phyloP scores from a whole-genome alignment of 2,888 invertebrate species.

The Mamestra brassicae region DNA sequence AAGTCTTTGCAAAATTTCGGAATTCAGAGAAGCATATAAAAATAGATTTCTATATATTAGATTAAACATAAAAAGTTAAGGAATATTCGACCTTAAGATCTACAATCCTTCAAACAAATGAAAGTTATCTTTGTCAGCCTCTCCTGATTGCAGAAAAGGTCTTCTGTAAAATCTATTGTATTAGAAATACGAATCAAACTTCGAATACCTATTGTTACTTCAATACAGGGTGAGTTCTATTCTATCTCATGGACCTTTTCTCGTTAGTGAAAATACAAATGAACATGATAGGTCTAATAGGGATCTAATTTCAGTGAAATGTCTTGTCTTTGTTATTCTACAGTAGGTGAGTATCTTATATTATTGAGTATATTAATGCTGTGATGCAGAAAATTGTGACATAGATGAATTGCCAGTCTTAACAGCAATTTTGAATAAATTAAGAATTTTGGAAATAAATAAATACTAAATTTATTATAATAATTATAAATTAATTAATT shows the following conservation, averaged over 20 bases:
- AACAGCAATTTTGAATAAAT: no score
- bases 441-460: no score
- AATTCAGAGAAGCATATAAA: background rate
- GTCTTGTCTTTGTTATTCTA: no score
- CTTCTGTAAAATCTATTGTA: conserved; percentile 6
- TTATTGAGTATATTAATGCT: no score
- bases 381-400: no score
- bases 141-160: background rate
- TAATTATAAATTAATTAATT: no score
- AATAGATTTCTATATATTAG: background rate
- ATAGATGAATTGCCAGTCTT: no score
- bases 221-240: background rate
- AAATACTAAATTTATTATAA: no score
- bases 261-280: no score
- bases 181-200: background rate
- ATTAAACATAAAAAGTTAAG: background rate
- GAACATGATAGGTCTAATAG: no score
- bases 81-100: background rate
- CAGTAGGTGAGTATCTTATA: no score
- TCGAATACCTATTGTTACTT: background rate
- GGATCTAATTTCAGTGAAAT: no score
- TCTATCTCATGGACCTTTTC: background rate
- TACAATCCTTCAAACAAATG: conserved; percentile 3
- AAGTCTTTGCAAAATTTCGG: background rate
- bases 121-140: background rate